Evolutionary conservation across 2,888 invertebrate genomes (phyloP), one percentile per base, ranked within the genome.

Genomic region (Limenitis camilla): DNA sequence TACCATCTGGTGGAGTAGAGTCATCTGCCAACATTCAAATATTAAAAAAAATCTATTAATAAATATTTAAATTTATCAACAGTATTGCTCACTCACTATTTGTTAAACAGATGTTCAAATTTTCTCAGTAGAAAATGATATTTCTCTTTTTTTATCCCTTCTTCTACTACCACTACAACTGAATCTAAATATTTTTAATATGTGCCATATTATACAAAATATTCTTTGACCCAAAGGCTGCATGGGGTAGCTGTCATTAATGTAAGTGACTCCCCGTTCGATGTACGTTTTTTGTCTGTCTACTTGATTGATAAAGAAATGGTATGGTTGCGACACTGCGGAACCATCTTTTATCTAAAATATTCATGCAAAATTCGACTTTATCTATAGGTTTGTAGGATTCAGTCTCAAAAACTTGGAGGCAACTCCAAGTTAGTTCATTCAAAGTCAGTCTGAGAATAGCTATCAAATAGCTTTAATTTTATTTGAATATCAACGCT

Each of bases 241-340:
- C 61, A 63, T 64, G 64, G 74, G 72, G 73, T 70, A 72, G 72
- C 69, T 67, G 75, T 76, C 83, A 83, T 83, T 83, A 83, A 72
- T 70, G 79, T 82, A 81, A 83, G 82, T 82, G 80, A 81, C 78
- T 79, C 78, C 72, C 72, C 65, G 78, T 81, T 81, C 81, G 80
- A 83, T 79, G 78, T 75, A 72, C 77, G 73, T 73, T 78, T 78
- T 80, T 80, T 79, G 80, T 81, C 75, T 76, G 75, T 76, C 78
- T 74, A 72, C 76, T 73, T 83, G 82, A 83, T 83, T 83, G 82
- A 83, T 83, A 81, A 82, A 81, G 78, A 79, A 81, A 75, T 72
- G 77, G 71, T 74, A 75, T 74, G 74, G 72, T 75, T 74, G 73
- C 76, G 81, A 82, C 80, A 82, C 76, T 78, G 56, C 53, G 52